phyloP scores from a whole-genome alignment of 2,888 invertebrate species.

The Tiliacea citrago region DNA sequence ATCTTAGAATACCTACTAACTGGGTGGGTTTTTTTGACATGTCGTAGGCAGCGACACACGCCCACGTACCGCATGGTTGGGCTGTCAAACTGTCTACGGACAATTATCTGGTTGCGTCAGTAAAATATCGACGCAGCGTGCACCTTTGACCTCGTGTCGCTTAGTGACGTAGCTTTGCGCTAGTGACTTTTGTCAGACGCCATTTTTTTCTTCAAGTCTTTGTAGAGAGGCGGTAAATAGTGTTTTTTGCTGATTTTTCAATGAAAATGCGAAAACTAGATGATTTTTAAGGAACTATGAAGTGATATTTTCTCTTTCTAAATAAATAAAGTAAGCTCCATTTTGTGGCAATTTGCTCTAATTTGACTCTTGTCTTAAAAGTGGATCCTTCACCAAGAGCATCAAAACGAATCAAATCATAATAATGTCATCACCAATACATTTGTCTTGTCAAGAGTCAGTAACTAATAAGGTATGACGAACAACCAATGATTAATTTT shows the following conservation, averaged over 20 bases:
- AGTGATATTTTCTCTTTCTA: not conserved
- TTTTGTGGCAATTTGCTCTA: not conserved
- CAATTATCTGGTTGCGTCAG: slow-evolving; percentile 71
- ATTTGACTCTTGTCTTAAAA: not conserved
- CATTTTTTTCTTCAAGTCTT: slow-evolving; percentile 26
- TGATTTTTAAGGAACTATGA: not conserved
- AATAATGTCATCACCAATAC: not conserved
- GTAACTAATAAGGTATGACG: slow-evolving; percentile 5
- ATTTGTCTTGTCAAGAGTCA: not conserved
- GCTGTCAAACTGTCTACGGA: slow-evolving; percentile 73
- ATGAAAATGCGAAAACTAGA: not conserved
- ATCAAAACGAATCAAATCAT: not conserved
- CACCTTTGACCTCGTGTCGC: slow-evolving; percentile 69
- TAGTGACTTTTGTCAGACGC: slow-evolving; percentile 24
- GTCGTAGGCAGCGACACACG: slow-evolving; percentile 62
- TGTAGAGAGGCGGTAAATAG: slow-evolving; percentile 1
- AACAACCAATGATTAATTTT: slow-evolving; percentile 18
- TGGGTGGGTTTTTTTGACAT: slow-evolving; percentile 37
- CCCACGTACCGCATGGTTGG: slow-evolving; percentile 60
- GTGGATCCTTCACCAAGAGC: not conserved
- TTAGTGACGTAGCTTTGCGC: slow-evolving; percentile 60
- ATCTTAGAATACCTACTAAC: slow-evolving; percentile 11
- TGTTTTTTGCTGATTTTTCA: not conserved
- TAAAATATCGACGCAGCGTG: slow-evolving; percentile 72
- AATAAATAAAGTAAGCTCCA: not conserved